Percentiles rank a stretch among this genome's conserved stretches.
Evolutionary conservation across 2,797 vertebrate species (phyloP).

Genomic region (Leptatherina wallacei): DNA sequence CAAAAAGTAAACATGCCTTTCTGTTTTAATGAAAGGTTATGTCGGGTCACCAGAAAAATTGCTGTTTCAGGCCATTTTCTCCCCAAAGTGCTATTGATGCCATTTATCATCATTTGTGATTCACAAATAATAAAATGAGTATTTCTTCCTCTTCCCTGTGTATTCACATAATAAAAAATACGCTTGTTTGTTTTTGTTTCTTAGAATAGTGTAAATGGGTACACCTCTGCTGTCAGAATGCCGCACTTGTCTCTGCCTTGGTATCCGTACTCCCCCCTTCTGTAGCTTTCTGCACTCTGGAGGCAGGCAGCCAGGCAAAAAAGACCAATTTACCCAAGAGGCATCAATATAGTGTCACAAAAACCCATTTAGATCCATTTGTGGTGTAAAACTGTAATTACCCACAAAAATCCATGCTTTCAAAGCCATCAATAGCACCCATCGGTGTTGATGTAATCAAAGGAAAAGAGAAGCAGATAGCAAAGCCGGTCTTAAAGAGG

Average conservation of each 20-base stretch:
- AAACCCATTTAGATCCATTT: slow-evolving; percentile 80
- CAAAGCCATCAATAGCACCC: slow-evolving; percentile 63
- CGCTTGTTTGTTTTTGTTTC: not conserved
- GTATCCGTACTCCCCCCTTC: slow-evolving; percentile 24
- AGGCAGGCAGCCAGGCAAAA: slow-evolving; percentile 49
- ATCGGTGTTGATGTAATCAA: slow-evolving; percentile 61
- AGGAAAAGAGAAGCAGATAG: slow-evolving; percentile 42
- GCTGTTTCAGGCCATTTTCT: slow-evolving; percentile 21
- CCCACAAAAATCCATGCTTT: slow-evolving; percentile 66
- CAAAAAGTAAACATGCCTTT: slow-evolving; percentile 9
- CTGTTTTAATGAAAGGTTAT: slow-evolving; percentile 26
- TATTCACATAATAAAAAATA: slow-evolving; percentile 12
- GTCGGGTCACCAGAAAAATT: slow-evolving; percentile 28
- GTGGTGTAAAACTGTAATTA: slow-evolving; percentile 75
- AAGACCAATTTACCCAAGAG: slow-evolving; percentile 67
- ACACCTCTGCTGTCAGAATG: slow-evolving; percentile 28
- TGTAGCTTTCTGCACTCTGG: slow-evolving; percentile 26
- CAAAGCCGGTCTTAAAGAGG: slow-evolving; percentile 12
- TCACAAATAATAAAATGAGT: slow-evolving; percentile 6
- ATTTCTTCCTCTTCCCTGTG: not conserved
- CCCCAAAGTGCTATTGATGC: slow-evolving; percentile 18
- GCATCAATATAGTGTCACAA: slow-evolving; percentile 71
- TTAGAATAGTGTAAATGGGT: not conserved
- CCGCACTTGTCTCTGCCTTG: slow-evolving; percentile 14
- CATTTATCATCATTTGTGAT: slow-evolving; percentile 38